A percentile compares a stretch with the other conserved stretches of the same genome.
Conservation (phyloP, 2,113 vertebrate species). For the Tinamus guttatus region DNA sequence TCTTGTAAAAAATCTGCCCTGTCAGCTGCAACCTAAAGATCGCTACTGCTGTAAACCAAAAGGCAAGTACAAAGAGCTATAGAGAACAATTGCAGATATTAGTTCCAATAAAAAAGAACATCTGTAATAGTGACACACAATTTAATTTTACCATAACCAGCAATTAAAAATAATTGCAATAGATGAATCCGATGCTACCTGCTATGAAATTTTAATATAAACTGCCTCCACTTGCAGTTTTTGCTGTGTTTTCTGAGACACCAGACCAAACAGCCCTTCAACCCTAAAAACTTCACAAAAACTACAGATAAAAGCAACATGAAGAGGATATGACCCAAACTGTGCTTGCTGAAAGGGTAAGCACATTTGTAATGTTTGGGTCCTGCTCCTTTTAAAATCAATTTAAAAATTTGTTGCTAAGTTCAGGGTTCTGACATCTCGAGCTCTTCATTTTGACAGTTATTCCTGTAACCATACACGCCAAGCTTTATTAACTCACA, state of each 20-base stretch:
- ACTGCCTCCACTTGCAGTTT: background rate
- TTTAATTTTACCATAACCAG: background rate
- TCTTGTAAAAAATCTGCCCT: constrained; percentile 40
- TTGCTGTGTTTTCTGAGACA: background rate
- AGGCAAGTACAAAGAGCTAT: background rate
- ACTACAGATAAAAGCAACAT: background rate
- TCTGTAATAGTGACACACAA: background rate
- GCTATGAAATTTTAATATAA: background rate
- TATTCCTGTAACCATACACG: background rate
- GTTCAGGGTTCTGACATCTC: background rate
- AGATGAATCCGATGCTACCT: background rate
- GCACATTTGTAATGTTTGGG: background rate
- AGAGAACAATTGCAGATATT: background rate
- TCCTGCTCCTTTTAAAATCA: background rate
- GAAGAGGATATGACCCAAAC: background rate
- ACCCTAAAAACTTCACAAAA: background rate
- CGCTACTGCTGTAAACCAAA: background rate
- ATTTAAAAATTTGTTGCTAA: background rate
- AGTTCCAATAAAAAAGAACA: background rate
- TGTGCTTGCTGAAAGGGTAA: background rate
- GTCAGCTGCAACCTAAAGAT: background rate
- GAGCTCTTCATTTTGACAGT: background rate
- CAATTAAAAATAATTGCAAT: background rate
- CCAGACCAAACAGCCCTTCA: background rate
- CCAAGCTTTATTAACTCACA: accelerated